phyloP scores from a whole-genome alignment of 2,888 invertebrate species.

The Actias luna region DNA sequence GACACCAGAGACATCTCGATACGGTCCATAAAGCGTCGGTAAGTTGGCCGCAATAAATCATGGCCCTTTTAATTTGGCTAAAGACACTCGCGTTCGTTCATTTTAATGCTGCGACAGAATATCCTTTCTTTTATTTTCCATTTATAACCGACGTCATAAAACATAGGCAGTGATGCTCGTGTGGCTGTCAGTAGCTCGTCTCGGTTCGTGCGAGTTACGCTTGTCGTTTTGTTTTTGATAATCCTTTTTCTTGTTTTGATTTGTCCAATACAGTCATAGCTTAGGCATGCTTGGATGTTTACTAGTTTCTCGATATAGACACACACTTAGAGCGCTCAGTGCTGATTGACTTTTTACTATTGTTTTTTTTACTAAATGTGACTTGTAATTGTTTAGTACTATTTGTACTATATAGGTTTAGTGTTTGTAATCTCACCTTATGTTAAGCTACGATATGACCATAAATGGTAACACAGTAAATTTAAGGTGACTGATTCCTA shows the following conservation, averaged over 20 bases:
- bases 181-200: conserved; percentile 45
- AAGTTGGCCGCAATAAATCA: conserved; percentile 51
- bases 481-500: neutral
- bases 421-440: too few relatives aligned
- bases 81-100: conserved; percentile 53
- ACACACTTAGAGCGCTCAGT: neutral
- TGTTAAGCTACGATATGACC: too few relatives aligned
- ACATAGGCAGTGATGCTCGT: conserved; percentile 49
- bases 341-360: neutral
- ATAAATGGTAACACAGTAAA: neutral
- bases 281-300: conserved; percentile 7
- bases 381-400: too few relatives aligned
- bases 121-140: conserved; percentile 57
- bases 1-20: conserved; percentile 13
- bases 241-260: conserved; percentile 29
- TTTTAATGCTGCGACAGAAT: conserved; percentile 55
- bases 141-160: conserved; percentile 58
- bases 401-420: neutral
- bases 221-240: conserved; percentile 30
- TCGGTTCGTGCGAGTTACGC: conserved; percentile 33
- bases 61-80: conserved; percentile 62
- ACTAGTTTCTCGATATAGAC: neutral
- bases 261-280: conserved; percentile 25
- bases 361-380: neutral
- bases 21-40: conserved; percentile 17